Evolutionary conservation across 2,113 vertebrate genomes (phyloP), one percentile per base, ranked within the genome.

Genomic region (Cervus canadensis): DNA sequence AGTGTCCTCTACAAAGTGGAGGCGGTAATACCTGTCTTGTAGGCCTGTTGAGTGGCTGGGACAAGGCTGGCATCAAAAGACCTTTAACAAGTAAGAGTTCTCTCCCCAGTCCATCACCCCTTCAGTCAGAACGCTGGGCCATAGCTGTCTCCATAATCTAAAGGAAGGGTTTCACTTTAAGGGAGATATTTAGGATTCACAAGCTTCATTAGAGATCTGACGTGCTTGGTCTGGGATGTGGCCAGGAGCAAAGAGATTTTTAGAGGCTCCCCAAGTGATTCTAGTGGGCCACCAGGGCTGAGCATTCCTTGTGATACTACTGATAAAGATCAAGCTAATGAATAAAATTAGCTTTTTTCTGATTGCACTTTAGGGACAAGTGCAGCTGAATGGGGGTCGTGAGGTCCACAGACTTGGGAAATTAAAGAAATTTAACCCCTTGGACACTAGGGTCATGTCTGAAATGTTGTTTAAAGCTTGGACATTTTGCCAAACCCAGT

Each of bases 391-490:
- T 40, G 11, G 23, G 16, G 30, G 12, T 56, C 36, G 50, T 60
- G 15, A 45, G 48, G 60, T 45, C 50, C 64, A 43, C 84, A 91
- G 91, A 93, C 79, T 54, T 74, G 62, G 19, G 74, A 87, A 52
- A 81, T 87, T 71, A 91, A 94, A 88, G 50, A 57, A 95, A 78
- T 36, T 26, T 86, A 96, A 76, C 76, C 10, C 28, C 36, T 94
- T 6, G 0, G 62, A 95, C 30, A 91, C 28, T 17, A 50, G 43
- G 57, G 74, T 88, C 89, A 96, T 71, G 84, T 84, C 64, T 81
- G 71, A n/a, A 96, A 96, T 93, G 89, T 21, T 86, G 67, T 54
- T 88, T 95, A 76, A 67, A 88, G 40, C 64, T 76, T 30, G 48
- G 59, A 85, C 28, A 33, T 64, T 83, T 86, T 84, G 71, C 56